These are phyloP conservation scores for Ispidina lecontei DNA, from an alignment of 2,797 vertebrate genomes.

Conservation along the genomic window DNA sequence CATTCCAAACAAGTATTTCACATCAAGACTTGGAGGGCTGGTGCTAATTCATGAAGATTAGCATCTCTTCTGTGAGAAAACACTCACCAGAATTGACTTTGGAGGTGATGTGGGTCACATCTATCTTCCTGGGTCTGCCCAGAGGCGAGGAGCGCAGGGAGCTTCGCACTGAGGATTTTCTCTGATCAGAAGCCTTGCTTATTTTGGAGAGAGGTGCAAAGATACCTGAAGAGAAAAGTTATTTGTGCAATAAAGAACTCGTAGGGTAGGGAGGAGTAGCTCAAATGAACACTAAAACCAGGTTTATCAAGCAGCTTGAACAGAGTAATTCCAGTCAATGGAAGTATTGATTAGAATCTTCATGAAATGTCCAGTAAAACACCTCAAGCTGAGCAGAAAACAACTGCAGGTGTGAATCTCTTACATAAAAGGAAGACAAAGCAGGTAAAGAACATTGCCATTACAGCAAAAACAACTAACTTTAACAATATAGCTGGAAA, in stretches of 20 bases:
- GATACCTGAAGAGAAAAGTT: constrained; percentile 82
- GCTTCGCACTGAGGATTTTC: constrained; percentile 62
- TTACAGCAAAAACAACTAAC: not conserved
- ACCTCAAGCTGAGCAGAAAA: not conserved
- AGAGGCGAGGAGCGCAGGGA: constrained; percentile 62
- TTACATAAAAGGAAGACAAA: not conserved
- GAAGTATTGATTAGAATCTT: not conserved
- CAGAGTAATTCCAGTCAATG: not conserved
- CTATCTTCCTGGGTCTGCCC: constrained; percentile 80
- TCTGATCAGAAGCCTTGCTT: constrained; percentile 85
- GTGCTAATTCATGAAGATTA: not conserved
- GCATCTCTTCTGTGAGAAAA: not conserved
- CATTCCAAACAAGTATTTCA: not conserved
- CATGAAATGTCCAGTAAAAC: not conserved
- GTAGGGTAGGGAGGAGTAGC: not conserved
- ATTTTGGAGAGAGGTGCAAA: constrained; percentile 97
- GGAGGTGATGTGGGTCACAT: constrained; percentile 84
- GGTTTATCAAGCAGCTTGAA: not conserved
- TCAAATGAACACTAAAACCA: not conserved
- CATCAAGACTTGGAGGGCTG: not conserved
- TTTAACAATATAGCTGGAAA: not conserved
- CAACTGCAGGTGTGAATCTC: not conserved
- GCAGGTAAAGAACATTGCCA: not conserved
- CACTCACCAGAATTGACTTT: constrained; percentile 90
- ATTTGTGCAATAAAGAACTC: not conserved